A percentile compares a stretch with the other conserved stretches of the same genome.
Evolutionary conservation across 2,888 invertebrate species (phyloP).

Genomic region (Drosophila imparisetae): DNA sequence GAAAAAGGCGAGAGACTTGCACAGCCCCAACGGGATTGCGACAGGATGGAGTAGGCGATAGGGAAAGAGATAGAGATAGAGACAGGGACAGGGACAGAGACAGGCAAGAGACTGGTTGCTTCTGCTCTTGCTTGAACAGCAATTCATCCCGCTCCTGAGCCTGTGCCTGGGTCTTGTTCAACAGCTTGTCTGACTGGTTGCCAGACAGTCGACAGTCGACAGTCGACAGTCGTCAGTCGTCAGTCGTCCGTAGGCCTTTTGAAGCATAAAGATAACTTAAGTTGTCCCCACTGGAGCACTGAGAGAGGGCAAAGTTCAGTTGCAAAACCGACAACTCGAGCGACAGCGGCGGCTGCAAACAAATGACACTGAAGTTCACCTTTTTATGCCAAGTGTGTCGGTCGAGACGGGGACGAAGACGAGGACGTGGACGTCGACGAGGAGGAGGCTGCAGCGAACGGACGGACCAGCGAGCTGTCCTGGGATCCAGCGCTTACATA

Average conservation of each 20-base stretch:
- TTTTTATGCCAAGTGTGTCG: conserved; percentile 60
- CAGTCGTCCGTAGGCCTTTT: conserved; percentile 66
- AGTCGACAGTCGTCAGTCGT: conserved; percentile 17
- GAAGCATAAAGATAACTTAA: conserved; percentile 72
- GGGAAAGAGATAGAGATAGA: not conserved
- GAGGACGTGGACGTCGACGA: not conserved
- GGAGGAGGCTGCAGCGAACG: not conserved
- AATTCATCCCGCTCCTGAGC: not conserved
- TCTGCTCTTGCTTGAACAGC: conserved; percentile 10
- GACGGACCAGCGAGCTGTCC: conserved; percentile 17
- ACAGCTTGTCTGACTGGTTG: conserved; percentile 59
- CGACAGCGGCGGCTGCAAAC: conserved; percentile 50
- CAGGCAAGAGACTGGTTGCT: conserved; percentile 9
- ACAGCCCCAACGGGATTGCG: conserved; percentile 37
- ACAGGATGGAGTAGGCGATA: conserved; percentile 24
- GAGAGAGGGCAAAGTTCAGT: conserved; percentile 49
- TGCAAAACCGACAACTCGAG: conserved; percentile 53
- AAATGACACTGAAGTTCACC: conserved; percentile 71
- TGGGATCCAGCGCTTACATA: conserved; percentile 58
- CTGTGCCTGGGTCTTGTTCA: conserved; percentile 35
- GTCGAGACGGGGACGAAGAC: not conserved
- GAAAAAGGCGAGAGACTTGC: conserved; percentile 45
- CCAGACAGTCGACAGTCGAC: conserved; percentile 44
- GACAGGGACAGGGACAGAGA: not conserved
- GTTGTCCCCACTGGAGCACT: conserved; percentile 65